Evolutionary conservation across 2,888 invertebrate genomes (phyloP), one percentile per base, ranked within the genome.

Genomic region (Therioaphis trifolii): DNA sequence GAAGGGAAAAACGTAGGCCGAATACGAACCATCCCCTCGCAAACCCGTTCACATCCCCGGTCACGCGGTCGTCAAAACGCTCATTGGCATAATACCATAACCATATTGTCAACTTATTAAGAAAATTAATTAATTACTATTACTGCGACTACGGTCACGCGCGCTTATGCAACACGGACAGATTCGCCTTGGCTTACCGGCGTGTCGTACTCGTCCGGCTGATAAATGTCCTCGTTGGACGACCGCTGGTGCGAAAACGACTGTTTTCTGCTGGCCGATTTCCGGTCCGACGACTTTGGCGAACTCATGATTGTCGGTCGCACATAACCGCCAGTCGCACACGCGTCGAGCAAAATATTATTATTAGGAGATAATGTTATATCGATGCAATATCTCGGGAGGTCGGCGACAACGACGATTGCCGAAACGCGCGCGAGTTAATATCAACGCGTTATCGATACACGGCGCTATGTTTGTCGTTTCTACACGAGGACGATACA

Each of bases 191-290:
- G n/a, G n/a, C n/a, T n/a, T n/a, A n/a, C 80, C 72, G 80, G 80
- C 3, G 80, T 82, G 49, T 82, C 80, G 49, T 82, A 72, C 35
- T 82, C 80, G 61, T 82, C 71, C 24, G 43, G 80, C 49, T 63
- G 80, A n/a, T 82, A 82, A 0, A 82, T 69, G 72, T 82, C 80
- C 61, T 82, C 80, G 63, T 82, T 82, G 80, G 80, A 82, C 29
- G 72, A 72, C n/a, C 71, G 58, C 18, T 63, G 80, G 7, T 74
- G 80, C 12, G 80, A 82, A 74, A 82, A 82, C 80, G 80, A 82
- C 63, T 63, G 80, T 82, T 82, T 82, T n/a, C 80, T 72, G n/a
- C n/a, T n/a, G 4, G 52, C n/a, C 46, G 79, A 63, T 71, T 79
- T 79, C 66, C 69, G 35, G 69, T 79, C 79, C 43, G 55, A 79